phyloP scores from a whole-genome alignment of 2,888 invertebrate genomes.

The Clepsis dumicolana region DNA sequence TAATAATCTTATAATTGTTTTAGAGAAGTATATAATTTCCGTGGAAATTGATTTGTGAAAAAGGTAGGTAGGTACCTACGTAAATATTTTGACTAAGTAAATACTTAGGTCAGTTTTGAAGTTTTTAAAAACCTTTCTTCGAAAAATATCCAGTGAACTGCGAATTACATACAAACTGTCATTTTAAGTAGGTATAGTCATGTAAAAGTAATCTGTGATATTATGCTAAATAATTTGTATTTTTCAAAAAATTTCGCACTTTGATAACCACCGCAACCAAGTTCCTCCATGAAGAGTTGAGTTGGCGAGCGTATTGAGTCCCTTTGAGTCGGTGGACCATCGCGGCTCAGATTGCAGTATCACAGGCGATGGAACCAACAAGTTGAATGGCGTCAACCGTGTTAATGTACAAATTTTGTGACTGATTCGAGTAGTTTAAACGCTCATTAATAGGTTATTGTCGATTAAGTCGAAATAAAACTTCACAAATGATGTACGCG shows the following conservation, averaged over 20 bases:
- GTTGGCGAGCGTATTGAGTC: neutral
- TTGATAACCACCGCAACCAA: slow-evolving; percentile 1
- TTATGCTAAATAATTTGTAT: slow-evolving; percentile 30
- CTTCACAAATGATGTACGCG: neutral
- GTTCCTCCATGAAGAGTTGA: neutral
- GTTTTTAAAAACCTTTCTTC: neutral
- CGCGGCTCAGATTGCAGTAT: neutral
- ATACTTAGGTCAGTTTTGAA: neutral
- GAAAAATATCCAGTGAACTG: neutral
- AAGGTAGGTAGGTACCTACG: too few species aligned
- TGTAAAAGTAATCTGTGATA: slow-evolving; percentile 41
- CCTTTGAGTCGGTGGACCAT: neutral
- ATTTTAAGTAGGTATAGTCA: slow-evolving; percentile 1
- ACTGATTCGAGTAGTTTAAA: slow-evolving; percentile 30
- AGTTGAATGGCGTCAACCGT: neutral
- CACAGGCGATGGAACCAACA: neutral
- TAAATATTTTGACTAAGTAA: too few species aligned
- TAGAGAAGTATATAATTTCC: neutral
- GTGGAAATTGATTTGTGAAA: neutral
- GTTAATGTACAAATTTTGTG: slow-evolving; percentile 26
- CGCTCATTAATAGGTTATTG: slow-evolving; percentile 7
- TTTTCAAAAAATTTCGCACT: slow-evolving; percentile 4
- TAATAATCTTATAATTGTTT: neutral
- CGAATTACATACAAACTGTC: neutral
- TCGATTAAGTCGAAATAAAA: slow-evolving; percentile 17